A percentile compares a stretch with the other conserved stretches of the same genome.
These are phyloP conservation scores for Palythoa grandis DNA, from an alignment of 92 coral and sea anemone species.

Conservation along the genomic window DNA sequence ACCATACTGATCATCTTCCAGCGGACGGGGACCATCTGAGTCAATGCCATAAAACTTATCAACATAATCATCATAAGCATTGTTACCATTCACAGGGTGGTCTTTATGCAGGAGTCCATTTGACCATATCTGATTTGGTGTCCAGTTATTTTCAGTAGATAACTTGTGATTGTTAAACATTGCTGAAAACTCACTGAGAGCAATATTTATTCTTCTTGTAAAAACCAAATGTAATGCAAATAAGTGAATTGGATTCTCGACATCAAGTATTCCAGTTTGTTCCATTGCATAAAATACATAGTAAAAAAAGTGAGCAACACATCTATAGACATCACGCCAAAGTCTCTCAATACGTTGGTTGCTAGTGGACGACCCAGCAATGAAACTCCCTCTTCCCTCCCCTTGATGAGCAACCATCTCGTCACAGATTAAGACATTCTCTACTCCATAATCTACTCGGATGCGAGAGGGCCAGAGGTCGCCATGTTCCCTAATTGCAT, in stretches of 20 bases:
- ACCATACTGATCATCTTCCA: slow-evolving; percentile 18
- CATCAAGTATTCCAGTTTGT: not conserved
- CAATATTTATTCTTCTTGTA: not conserved
- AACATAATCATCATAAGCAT: slow-evolving; percentile 26
- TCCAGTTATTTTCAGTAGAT: not conserved
- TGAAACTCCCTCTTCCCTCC: slow-evolving; percentile 27
- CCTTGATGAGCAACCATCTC: not conserved
- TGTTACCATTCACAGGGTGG: slow-evolving; percentile 27
- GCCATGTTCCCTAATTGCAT: not conserved
- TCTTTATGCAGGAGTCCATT: slow-evolving; percentile 40
- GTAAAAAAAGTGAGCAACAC: not conserved
- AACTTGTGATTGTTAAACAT: not conserved
- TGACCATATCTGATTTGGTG: slow-evolving; percentile 46
- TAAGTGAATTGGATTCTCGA: not conserved
- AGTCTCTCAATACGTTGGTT: slow-evolving; percentile 47
- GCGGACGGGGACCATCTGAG: slow-evolving; percentile 40
- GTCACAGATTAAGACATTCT: not conserved
- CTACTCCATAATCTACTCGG: not conserved
- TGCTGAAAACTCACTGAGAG: not conserved
- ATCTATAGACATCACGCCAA: slow-evolving; percentile 48
- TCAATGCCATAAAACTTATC: slow-evolving; percentile 37
- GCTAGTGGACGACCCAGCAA: slow-evolving; percentile 43
- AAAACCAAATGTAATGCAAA: not conserved
- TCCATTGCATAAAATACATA: not conserved
- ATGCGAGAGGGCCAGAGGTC: not conserved